Conservation (phyloP, 2,797 vertebrate species). For the Orestias chungarensis region DNA sequence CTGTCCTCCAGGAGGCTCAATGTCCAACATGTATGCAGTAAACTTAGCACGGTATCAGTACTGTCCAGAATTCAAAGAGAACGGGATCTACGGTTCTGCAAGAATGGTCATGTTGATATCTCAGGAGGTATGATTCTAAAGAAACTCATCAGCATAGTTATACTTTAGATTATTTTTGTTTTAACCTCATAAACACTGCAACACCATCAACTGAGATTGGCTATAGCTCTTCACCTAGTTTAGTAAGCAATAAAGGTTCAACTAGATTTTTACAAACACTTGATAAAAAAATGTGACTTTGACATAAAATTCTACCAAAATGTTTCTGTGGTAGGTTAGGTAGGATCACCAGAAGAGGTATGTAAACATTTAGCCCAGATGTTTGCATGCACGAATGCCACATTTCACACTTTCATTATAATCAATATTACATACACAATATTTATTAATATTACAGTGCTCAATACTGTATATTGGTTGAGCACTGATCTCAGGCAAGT, state of each 20-base stretch:
- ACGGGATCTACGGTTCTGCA: slow-evolving; percentile 80
- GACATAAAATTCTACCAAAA: neutral
- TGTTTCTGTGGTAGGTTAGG: neutral
- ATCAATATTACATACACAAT: no score
- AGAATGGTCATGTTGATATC: slow-evolving; percentile 86
- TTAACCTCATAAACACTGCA: neutral
- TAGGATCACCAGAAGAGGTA: neutral
- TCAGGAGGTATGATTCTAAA: slow-evolving; percentile 76
- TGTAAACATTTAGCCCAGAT: no score
- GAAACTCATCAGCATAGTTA: neutral
- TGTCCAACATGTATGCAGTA: slow-evolving; percentile 90
- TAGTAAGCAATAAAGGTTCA: neutral
- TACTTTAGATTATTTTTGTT: neutral
- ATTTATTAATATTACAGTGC: no score
- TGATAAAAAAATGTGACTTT: neutral
- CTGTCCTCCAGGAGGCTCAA: slow-evolving; percentile 83
- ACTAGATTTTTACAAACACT: neutral
- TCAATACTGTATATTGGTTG: no score
- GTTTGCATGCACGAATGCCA: no score
- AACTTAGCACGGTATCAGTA: slow-evolving; percentile 85
- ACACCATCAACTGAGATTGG: neutral
- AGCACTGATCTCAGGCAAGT: no score
- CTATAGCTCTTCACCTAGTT: neutral
- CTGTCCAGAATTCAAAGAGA: slow-evolving; percentile 85
- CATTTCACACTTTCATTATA: no score